A percentile compares a stretch with the other conserved stretches of the same genome.
These are phyloP conservation scores for Neodontobutis hainanensis DNA, from an alignment of 2,113 vertebrate species.

Conservation along the genomic window DNA sequence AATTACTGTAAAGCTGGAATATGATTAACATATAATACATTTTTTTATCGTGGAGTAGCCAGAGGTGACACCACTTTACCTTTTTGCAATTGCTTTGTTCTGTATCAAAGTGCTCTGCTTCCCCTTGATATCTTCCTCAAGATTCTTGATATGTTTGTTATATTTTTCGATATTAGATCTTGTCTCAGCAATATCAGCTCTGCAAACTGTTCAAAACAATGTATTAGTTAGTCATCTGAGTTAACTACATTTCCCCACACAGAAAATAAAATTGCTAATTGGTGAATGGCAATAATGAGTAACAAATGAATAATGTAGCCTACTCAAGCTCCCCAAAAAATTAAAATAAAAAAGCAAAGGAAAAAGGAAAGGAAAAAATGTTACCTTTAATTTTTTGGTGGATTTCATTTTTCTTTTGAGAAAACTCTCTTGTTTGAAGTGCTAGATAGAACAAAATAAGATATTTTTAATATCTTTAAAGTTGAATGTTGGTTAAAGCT, in stretches of 20 bases:
- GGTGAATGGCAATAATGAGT: background rate
- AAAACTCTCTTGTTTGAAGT: slow-evolving; percentile 67
- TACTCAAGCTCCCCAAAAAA: no score
- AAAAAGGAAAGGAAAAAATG: background rate
- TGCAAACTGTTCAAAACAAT: slow-evolving; percentile 52
- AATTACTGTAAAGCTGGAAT: background rate
- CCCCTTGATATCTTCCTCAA: slow-evolving; percentile 60
- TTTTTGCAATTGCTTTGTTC: slow-evolving; percentile 64
- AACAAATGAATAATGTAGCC: no score
- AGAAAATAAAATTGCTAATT: background rate
- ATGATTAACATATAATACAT: no score
- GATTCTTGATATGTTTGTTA: slow-evolving; percentile 40
- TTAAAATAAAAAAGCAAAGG: background rate
- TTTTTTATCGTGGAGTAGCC: no score
- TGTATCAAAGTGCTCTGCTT: slow-evolving; percentile 59
- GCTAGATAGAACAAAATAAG: slow-evolving; percentile 46
- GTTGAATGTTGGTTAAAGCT: no score
- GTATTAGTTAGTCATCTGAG: background rate
- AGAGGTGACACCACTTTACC: slow-evolving; percentile 44
- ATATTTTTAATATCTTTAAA: background rate
- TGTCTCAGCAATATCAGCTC: slow-evolving; percentile 59
- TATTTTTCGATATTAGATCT: slow-evolving; percentile 47
- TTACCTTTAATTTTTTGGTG: slow-evolving; percentile 69
- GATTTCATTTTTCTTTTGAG: slow-evolving; percentile 66
- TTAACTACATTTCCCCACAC: background rate